Base-by-base conservation (phyloP, 2,888 invertebrate species). In the Sinotaia quadrata region DNA sequence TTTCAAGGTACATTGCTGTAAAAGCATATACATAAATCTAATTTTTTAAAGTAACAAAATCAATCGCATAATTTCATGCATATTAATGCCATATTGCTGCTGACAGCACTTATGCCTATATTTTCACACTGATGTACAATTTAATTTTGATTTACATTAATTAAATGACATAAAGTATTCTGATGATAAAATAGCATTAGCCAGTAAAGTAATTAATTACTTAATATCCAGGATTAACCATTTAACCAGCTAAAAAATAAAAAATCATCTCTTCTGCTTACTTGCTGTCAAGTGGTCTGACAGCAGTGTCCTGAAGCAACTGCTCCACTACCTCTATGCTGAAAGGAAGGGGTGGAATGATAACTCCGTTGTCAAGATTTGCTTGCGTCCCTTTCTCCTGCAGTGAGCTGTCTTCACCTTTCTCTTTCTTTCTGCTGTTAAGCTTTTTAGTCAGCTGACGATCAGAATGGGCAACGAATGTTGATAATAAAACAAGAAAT, bases 221-320 rank as follows among this genome's bases (percentile, higher is more conserved):
- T 2, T 52, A 12, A 24, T 1, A 52, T 12, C 24, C 5, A 10
- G 7, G n/a, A 5, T 54, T 7, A 27, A 7, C 24, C 7, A 2
- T 21, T 12, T 10, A 54, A 27, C 10, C 10, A 27, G 24, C 24
- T n/a, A 27, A 12, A 29, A 49, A 36, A 47, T 15, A n/a, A 24
- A 27, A 33, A 31, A 80, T n/a, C n/a, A n/a, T n/a, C n/a, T n/a
- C n/a, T n/a, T n/a, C n/a, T n/a, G n/a, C 82, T 79, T 75, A 88
- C 88, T 86, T 88, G 87, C 87, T 88, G 75, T 88, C 83, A 34
- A 83, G 76, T 29, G 87, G 82, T 56, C 79, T 81, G 2, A 84
- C 80, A 36, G 82, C 76, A 2, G 86, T 85, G 65, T 88, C 87
- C 66, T 86, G 81, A 36, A 88, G 78, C 21, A 89, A 79, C 68